phyloP scores from a whole-genome alignment of 37 sponge, comb jelly and placozoan species.

The Cliona cf. orientalis region DNA sequence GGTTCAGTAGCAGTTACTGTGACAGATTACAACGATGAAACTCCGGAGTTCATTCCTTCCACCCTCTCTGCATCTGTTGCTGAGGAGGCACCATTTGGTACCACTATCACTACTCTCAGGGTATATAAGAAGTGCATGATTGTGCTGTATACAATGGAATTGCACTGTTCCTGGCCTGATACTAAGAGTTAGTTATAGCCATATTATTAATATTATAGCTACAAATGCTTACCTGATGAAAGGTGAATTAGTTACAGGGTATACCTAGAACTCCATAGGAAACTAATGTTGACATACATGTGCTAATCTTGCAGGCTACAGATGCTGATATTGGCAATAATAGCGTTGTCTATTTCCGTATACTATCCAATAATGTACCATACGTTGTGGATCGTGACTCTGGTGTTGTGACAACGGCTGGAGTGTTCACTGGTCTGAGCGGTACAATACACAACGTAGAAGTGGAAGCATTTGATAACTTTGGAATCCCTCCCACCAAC shows the following conservation, averaged over 20 bases:
- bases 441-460: conserved; percentile 5
- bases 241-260: neutral
- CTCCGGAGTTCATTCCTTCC: conserved; percentile 22
- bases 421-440: conserved; percentile 19
- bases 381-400: conserved; percentile 44
- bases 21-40: conserved; percentile 37
- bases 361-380: conserved; percentile 8
- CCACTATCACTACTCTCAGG: conserved; percentile 17
- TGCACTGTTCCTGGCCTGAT: too few species aligned
- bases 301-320: conserved; percentile 17
- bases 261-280: neutral
- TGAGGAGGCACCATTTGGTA: conserved; percentile 40
- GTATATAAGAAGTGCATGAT: neutral
- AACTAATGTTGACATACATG: neutral
- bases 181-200: too few species aligned
- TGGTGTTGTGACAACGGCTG: conserved; percentile 50
- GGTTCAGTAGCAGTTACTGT: conserved; percentile 15
- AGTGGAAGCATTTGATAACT: conserved; percentile 49
- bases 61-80: conserved; percentile 23
- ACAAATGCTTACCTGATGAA: neutral
- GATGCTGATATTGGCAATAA: conserved; percentile 41
- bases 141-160: too few species aligned
- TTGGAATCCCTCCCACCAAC: conserved; percentile 28
- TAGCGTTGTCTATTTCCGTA: conserved; percentile 24
- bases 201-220: too few species aligned